Conservation (phyloP, 2,797 vertebrate genomes). For the Arctocebus calabarensis region DNA sequence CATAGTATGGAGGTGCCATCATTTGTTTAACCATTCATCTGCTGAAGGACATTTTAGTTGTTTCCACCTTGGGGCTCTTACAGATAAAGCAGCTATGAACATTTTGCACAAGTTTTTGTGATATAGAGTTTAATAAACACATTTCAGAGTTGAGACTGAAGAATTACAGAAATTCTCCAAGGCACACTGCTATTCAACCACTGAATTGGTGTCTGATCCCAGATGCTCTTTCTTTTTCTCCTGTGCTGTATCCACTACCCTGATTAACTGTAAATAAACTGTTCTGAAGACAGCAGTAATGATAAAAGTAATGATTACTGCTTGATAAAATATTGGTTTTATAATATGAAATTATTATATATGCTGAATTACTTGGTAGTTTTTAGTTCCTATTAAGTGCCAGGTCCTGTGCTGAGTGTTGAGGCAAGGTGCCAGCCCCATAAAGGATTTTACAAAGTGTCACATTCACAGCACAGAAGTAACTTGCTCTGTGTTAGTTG, state of each 20-base stretch:
- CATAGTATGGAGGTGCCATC: not conserved
- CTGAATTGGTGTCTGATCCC: not conserved
- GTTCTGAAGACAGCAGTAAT: not conserved
- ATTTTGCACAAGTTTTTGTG: not conserved
- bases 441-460: not conserved
- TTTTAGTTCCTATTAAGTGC: not conserved
- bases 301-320: conserved; percentile 18
- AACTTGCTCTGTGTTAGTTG: not conserved
- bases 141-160: not conserved
- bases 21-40: not conserved
- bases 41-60: not conserved
- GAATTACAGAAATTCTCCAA: not conserved
- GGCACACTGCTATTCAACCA: not conserved
- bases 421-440: not conserved
- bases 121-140: not conserved
- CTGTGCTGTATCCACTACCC: not conserved
- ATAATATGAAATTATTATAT: not conserved
- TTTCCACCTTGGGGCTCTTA: not conserved
- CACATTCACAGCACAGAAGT: not conserved
- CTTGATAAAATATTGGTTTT: not conserved
- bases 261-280: not conserved
- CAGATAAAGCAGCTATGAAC: not conserved
- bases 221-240: not conserved
- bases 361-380: not conserved
- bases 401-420: not conserved